Base-by-base conservation (phyloP, 2,888 invertebrate species). In the Lepidocyrtinus sp. region DNA sequence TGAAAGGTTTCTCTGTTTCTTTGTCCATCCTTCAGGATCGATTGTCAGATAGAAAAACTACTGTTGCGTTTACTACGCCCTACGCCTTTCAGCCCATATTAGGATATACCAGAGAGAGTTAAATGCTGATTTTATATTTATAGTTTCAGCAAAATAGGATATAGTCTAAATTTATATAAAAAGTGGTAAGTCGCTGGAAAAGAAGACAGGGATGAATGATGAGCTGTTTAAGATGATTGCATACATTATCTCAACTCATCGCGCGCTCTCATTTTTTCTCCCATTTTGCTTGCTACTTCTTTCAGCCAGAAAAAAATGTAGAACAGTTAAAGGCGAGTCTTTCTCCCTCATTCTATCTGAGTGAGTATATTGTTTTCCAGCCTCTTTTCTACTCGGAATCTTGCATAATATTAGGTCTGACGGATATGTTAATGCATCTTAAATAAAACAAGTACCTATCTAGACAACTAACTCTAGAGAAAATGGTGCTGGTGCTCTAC, bases 171-270 rank as follows among this genome's bases (percentile, higher is more conserved):
- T 61, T 19, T 61, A 19, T 55, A 12, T n/a, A 17, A 9, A 25
- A 63, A 63, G 15, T 19, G 63, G 12, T 22, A 63, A 63, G 25
- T 63, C 25, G 25, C 25, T 12, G 36, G 12, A 36, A 74, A 72
- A 73, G 64, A 67, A 65, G 75, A 75, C 75, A 75, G 68, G 62
- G 64, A 75, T 75, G 75, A 75, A 75, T 75, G 69, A 75, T 75
- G 75, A 75, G 75, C 62, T 69, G 69, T 50, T 69, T 69, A 61
- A 50, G 69, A 75, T 75, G 75, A 75, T 69, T 75, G 75, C 75
- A 75, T 75, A 75, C 69, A 75, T 75, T 69, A 75, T 75, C 75
- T 75, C 69, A 75, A 46, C 55, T 61, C 50, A 19, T 15, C 36
- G 36, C 36, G n/a, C n/a, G 36, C 26, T 71, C 21, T 21, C 21